phyloP scores from a whole-genome alignment of 2,113 vertebrate genomes.

The Syngnathus typhle region DNA sequence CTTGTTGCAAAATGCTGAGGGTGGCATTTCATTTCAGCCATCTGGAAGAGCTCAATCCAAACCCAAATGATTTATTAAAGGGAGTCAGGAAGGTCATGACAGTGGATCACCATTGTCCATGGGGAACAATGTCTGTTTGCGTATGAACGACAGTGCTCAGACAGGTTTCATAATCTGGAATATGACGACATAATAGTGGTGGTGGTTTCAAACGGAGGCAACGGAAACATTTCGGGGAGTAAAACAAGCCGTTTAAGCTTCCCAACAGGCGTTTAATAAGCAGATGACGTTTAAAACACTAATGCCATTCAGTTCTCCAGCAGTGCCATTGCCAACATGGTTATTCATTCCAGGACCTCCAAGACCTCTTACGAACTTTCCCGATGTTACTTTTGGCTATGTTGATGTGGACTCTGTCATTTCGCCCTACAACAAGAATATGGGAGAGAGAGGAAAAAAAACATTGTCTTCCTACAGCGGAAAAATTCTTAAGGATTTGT shows the following conservation, averaged over 20 bases:
- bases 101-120: slow-evolving; percentile 40
- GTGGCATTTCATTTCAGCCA: slow-evolving; percentile 53
- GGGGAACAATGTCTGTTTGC: slow-evolving; percentile 42
- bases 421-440: slow-evolving; percentile 19
- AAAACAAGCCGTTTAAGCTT: slow-evolving; percentile 63
- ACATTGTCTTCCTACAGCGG: not conserved
- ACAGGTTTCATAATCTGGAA: slow-evolving; percentile 43
- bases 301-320: slow-evolving; percentile 41
- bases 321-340: slow-evolving; percentile 9
- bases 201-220: slow-evolving; percentile 50
- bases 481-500: not conserved
- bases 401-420: slow-evolving; percentile 25
- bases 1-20: slow-evolving; percentile 45
- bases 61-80: slow-evolving; percentile 58
- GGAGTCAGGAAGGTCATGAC: slow-evolving; percentile 40
- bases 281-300: slow-evolving; percentile 25
- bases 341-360: slow-evolving; percentile 20
- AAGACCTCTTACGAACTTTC: slow-evolving; percentile 22
- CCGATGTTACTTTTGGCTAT: slow-evolving; percentile 48
- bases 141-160: slow-evolving; percentile 54
- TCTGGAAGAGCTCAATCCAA: slow-evolving; percentile 61
- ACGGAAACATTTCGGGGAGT: slow-evolving; percentile 53
- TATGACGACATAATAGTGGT: slow-evolving; percentile 42
- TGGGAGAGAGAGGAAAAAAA: not conserved
- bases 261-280: slow-evolving; percentile 27